A percentile compares a stretch with the other conserved stretches of the same genome.
Conservation (phyloP, 37 sponge, comb jelly and placozoan species). For the Spongilla lacustris region DNA sequence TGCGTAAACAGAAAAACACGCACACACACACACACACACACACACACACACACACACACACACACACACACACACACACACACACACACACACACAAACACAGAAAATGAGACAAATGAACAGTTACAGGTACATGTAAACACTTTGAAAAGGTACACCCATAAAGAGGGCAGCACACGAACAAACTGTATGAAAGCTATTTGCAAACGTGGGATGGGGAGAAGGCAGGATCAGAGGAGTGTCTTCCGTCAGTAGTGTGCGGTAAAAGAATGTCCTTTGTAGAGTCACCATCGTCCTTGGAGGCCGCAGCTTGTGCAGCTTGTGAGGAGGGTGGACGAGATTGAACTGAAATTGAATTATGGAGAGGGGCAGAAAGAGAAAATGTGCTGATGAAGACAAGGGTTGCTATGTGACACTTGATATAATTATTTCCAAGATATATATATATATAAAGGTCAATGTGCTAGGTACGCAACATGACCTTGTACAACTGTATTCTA, state of each 20-base stretch:
- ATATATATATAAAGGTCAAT: no score
- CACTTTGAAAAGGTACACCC: not conserved
- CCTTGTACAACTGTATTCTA: not conserved
- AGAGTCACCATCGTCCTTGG: not conserved
- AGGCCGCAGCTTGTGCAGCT: not conserved
- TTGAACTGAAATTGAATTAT: not conserved
- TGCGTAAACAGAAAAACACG: not conserved
- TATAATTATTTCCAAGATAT: no score
- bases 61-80: no score
- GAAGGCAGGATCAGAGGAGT: no score
- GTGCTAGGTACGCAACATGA: no score
- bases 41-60: no score
- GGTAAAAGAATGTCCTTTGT: not conserved
- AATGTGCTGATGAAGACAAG: no score
- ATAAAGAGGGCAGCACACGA: not conserved
- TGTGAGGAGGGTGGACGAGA: not conserved
- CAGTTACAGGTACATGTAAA: no score
- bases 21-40: constrained; percentile 10
- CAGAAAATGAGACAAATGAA: no score
- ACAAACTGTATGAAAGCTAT: not conserved
- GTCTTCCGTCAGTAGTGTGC: not conserved
- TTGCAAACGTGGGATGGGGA: not conserved
- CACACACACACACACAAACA: constrained; percentile 34
- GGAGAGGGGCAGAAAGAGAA: not conserved
- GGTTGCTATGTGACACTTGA: no score